A percentile compares a stretch with the other conserved stretches of the same genome.
These are phyloP conservation scores for Aplodontia rufa DNA, from an alignment of 2,113 vertebrate species.

Conservation along the genomic window DNA sequence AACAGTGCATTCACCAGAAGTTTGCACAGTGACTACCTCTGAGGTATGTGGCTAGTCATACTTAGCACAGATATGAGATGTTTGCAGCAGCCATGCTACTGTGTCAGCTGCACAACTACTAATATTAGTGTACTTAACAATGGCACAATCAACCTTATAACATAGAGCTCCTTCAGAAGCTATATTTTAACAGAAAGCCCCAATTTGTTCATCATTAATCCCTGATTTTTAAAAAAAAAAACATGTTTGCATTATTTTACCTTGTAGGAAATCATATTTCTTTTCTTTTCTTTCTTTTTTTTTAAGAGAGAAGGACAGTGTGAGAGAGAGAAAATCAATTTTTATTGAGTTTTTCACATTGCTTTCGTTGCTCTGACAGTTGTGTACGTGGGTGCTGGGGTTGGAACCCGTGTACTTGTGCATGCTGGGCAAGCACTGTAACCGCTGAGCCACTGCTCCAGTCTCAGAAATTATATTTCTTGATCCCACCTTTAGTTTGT, in stretches of 20 bases:
- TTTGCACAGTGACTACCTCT: neutral
- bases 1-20: neutral
- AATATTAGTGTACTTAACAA: no score
- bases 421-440: no score
- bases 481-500: neutral
- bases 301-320: no score
- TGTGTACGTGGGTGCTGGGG: no score
- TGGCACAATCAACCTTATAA: neutral
- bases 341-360: no score
- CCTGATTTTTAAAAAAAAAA: neutral
- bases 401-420: no score
- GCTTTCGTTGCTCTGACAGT: no score
- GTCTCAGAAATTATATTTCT: neutral
- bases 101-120: neutral
- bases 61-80: rapidly evolving
- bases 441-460: no score
- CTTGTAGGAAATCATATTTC: neutral
- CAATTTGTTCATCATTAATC: neutral
- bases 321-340: no score
- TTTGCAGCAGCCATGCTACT: neutral
- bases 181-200: neutral
- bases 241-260: neutral
- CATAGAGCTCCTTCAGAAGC: neutral
- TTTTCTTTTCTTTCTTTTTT: neutral
- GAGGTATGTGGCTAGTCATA: neutral